These are phyloP conservation scores for Centroberyx gerrardi DNA, from an alignment of 2,797 vertebrate species.

Conservation along the genomic window DNA sequence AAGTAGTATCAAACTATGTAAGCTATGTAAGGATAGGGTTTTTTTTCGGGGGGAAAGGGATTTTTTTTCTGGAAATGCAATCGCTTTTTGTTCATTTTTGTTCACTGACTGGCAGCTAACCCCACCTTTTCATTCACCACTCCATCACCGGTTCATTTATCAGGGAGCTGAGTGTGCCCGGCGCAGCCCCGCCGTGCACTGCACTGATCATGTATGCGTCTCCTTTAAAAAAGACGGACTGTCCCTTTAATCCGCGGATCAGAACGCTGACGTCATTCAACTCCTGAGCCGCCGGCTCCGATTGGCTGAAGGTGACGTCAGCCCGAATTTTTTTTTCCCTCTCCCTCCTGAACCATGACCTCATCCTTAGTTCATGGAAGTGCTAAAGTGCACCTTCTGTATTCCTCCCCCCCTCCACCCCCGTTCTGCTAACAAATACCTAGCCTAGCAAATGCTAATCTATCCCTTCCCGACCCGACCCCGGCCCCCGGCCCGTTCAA, in stretches of 20 bases:
- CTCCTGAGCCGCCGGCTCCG: conserved; percentile 83
- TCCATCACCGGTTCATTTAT: background rate
- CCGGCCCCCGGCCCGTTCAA: background rate
- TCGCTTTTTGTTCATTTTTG: too few species aligned
- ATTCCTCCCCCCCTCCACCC: conserved; percentile 30
- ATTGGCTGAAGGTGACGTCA: conserved; percentile 97
- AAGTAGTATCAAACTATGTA: too few species aligned
- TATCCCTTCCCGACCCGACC: conserved; percentile 12
- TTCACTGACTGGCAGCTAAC: too few species aligned
- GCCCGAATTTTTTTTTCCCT: conserved; percentile 69
- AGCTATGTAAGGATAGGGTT: too few species aligned
- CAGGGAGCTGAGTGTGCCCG: too few species aligned
- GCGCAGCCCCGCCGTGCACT: too few species aligned
- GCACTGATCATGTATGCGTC: conserved; percentile 18
- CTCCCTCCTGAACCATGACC: conserved; percentile 89
- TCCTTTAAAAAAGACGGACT: conserved; percentile 74
- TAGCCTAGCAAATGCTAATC: conserved; percentile 63
- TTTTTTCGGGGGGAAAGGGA: too few species aligned
- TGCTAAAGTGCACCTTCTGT: conserved; percentile 87
- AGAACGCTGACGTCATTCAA: conserved; percentile 89
- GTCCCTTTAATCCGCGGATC: conserved; percentile 86
- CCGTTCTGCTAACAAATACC: conserved; percentile 50
- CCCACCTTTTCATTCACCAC: too few species aligned
- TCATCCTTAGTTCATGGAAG: conserved; percentile 91
- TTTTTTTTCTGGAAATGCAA: too few species aligned